Conservation (phyloP, 1,140 invertebrate species). For the Brachionus manjavacas region DNA sequence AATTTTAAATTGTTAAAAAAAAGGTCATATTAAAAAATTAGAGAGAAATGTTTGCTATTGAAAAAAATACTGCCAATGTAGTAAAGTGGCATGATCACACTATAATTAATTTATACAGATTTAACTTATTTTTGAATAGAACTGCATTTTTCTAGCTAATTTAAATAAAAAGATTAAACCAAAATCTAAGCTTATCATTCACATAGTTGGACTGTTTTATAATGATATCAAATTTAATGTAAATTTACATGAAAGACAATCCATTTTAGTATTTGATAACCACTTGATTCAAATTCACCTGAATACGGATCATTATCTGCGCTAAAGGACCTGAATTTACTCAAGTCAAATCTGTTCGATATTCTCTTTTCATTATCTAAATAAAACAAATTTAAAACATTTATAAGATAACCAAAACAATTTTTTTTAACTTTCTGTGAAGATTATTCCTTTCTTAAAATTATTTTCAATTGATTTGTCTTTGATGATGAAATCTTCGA, state of each 20-base stretch:
- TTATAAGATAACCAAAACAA: neutral
- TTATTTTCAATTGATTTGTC: neutral
- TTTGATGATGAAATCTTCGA: conserved; percentile 46
- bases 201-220: too few species aligned
- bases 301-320: neutral
- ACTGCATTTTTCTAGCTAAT: too few species aligned
- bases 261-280: conserved; percentile 39
- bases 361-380: neutral
- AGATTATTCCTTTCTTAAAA: neutral
- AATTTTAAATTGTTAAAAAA: too few species aligned
- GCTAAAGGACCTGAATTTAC: neutral
- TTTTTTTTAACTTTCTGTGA: too few species aligned
- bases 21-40: neutral
- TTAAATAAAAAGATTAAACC: too few species aligned
- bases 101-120: too few species aligned
- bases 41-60: neutral
- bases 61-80: neutral
- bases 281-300: neutral
- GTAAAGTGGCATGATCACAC: too few species aligned
- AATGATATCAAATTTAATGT: neutral
- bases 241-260: conserved; percentile 37
- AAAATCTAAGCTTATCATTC: too few species aligned
- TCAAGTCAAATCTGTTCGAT: neutral
- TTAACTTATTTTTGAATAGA: too few species aligned
- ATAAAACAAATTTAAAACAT: neutral